phyloP scores from a whole-genome alignment of 2,797 vertebrate genomes.

The Sylvia borin region DNA sequence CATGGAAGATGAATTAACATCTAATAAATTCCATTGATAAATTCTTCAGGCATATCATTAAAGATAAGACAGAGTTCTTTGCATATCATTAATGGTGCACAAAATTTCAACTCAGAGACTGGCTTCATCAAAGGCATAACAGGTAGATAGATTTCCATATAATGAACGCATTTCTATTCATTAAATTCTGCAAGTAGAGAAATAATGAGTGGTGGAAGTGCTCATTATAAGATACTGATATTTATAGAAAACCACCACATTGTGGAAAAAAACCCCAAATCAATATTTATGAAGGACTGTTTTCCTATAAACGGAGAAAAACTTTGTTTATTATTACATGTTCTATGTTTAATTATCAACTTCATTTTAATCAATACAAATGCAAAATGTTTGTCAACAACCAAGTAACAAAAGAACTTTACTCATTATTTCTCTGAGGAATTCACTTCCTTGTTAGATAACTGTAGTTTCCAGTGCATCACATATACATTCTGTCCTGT shows the following conservation, averaged over 20 bases:
- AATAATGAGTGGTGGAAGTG: slow-evolving; percentile 40
- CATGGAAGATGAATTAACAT: slow-evolving; percentile 30
- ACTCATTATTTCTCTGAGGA: not conserved
- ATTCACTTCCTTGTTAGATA: not conserved
- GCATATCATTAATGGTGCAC: slow-evolving; percentile 50
- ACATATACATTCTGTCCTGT: not conserved
- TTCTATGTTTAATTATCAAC: slow-evolving; percentile 30
- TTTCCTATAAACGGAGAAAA: slow-evolving; percentile 34
- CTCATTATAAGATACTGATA: slow-evolving; percentile 60
- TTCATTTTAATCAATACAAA: slow-evolving; percentile 57
- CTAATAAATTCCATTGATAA: slow-evolving; percentile 58
- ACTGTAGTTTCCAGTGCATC: not conserved
- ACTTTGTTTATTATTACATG: not conserved
- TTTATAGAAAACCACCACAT: slow-evolving; percentile 50
- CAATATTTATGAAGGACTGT: slow-evolving; percentile 45
- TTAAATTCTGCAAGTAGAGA: slow-evolving; percentile 47
- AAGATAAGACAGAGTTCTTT: slow-evolving; percentile 62
- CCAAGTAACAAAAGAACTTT: not conserved
- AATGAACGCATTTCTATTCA: slow-evolving; percentile 57
- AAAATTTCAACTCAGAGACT: slow-evolving; percentile 50
- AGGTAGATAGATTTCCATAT: slow-evolving; percentile 63
- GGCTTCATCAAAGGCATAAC: slow-evolving; percentile 58
- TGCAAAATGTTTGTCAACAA: slow-evolving; percentile 14
- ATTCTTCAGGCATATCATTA: slow-evolving; percentile 54
- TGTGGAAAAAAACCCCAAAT: not conserved